phyloP scores from a whole-genome alignment of 2,888 invertebrate species.

The Celastrina argiolus region DNA sequence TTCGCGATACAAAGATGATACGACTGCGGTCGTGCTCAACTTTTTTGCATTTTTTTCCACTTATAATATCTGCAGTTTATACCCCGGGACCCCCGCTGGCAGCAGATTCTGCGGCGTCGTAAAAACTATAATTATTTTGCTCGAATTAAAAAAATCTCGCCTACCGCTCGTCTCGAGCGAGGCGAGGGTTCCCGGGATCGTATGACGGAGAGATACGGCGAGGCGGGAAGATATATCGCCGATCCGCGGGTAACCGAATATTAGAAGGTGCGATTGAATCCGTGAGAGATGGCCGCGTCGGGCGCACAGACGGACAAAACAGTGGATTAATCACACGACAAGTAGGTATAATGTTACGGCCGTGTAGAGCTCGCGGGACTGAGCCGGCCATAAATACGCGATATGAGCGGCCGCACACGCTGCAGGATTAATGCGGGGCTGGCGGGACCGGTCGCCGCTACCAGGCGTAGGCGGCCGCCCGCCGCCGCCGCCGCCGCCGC shows the following conservation, averaged over 20 bases:
- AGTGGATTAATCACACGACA: constrained; percentile 55
- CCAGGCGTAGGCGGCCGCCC: constrained; percentile 61
- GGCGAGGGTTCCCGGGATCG: too few species aligned
- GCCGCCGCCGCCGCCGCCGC: too few species aligned
- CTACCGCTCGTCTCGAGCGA: not conserved
- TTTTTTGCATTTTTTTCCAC: constrained; percentile 32
- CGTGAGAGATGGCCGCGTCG: constrained; percentile 38
- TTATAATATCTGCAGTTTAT: constrained; percentile 27
- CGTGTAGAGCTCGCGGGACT: constrained; percentile 55
- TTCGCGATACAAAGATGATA: constrained; percentile 52
- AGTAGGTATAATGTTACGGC: constrained; percentile 59
- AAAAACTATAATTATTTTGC: constrained; percentile 21
- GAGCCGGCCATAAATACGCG: constrained; percentile 64
- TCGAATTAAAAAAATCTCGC: constrained; percentile 2
- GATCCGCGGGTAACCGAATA: constrained; percentile 27
- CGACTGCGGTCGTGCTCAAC: constrained; percentile 35
- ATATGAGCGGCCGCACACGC: constrained; percentile 70
- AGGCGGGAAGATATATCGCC: constrained; percentile 19
- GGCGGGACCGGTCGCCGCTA: constrained; percentile 47
- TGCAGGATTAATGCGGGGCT: constrained; percentile 63
- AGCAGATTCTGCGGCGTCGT: constrained; percentile 28
- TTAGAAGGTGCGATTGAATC: constrained; percentile 26
- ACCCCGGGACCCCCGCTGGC: constrained; percentile 30
- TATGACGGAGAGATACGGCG: constrained; percentile 1
- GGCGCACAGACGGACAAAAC: constrained; percentile 42